Base-by-base conservation (phyloP, 2,113 vertebrate genomes). In the Patagioenas fasciata region DNA sequence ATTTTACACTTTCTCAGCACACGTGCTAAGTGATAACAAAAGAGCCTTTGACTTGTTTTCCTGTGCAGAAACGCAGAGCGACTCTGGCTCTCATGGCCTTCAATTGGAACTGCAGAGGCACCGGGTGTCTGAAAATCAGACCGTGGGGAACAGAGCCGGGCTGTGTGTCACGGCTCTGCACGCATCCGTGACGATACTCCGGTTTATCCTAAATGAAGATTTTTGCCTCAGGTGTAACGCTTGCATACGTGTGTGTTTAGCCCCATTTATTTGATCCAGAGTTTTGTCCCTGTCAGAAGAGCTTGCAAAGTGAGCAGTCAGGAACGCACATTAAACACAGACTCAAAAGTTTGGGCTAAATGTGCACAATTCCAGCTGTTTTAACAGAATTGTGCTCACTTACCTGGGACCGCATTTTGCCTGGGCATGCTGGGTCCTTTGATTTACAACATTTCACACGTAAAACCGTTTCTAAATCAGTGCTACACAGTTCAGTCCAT, bases 41-140 rank as follows among this genome's bases (percentile, higher is more conserved):
- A 95, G 83, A 44, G 53, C n/a, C 91, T 93, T 91, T 87, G 66
- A 89, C 40, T 92, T 71, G 61, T 44, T 58, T 53, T 42, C 25
- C 31, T 42, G 48, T 92, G 60, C 62, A 93, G 91, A 93, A 95
- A 57, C 19, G 65, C 92, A 90, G 60, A 80, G 60, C 79, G 73
- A 4, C 7, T 70, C 54, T 51, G 65, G 74, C 74, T 77, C 44
- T 67, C 40, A 1, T 2, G 73, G 79, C 91, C 74, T 78, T 83
- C 80, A 9, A 6, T 0, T 67, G 80, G 29, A 87, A 74, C 11
- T 25, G 73, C 84, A 91, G 86, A 26, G 70, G 69, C 69, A 48
- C 42, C 38, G 79, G 0, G 0, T 64, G 83, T 28, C 67, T 90
- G 85, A 66, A 62, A 38, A 34, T 53, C 0, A 56, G 16, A 57